Evolutionary conservation across 2,888 invertebrate genomes (phyloP), one percentile per base, ranked within the genome.

Genomic region (Arctia plantaginis): DNA sequence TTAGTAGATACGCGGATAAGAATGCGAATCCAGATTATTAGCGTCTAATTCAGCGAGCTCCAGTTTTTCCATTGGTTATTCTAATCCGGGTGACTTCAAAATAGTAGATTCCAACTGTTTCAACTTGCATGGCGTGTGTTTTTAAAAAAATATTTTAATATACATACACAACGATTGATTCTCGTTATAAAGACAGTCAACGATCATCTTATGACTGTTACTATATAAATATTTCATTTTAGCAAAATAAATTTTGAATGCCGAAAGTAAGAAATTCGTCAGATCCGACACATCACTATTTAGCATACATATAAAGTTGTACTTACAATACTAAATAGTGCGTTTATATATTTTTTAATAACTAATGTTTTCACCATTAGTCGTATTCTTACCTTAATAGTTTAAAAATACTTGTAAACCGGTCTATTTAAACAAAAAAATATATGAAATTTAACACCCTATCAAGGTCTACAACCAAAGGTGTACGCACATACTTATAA

Each of bases 271-370:
- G n/a, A 55, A 55, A 55, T n/a, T n/a, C n/a, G n/a, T n/a, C n/a
- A n/a, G n/a, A n/a, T n/a, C n/a, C 23, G 10, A 23, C 51, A 51
- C 51, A 51, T 51, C 51, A 51, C 51, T 55, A 51, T 20, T 8
- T 51, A 55, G n/a, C n/a, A n/a, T 44, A 41, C 51, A 69, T 39
- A 44, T 67, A 62, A n/a, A 55, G 68, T 72, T 69, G 23, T 23
- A 69, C 65, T 69, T 69, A 69, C 64, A 73, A 23, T 64, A 69
- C 69, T 69, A 73, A 73, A 62, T 47, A 62, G 62, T 68, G 72
- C 27, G 62, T 39, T 18, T 62, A 67, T n/a, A 62, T 10, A 27
- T 65, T 15, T 64, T 30, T 30, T 30, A 62, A 44, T 41, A 41
- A 27, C 30, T 70, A 44, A 64, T 39, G 27, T 59, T 30, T 67